A percentile compares a stretch with the other conserved stretches of the same genome.
Evolutionary conservation across 1,140 invertebrate species (phyloP).

Genomic region (Thereuonema tuberculata): DNA sequence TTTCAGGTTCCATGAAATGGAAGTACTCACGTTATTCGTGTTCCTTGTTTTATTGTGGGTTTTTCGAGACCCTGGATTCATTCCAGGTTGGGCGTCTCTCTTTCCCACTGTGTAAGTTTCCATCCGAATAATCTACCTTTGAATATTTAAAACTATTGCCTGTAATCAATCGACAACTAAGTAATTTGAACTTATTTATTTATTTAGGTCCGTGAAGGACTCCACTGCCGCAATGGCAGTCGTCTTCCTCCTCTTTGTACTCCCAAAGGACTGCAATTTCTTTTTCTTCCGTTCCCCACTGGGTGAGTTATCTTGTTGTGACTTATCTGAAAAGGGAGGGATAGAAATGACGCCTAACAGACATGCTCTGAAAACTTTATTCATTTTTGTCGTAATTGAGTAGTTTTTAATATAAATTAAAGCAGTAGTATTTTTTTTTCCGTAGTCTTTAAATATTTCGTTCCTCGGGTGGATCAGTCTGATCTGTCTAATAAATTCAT

Average conservation of each 20-base stretch:
- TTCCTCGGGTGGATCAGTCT: too few relatives aligned
- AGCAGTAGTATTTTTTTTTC: too few relatives aligned
- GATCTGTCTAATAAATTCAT: too few relatives aligned
- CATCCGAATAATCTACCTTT: background rate
- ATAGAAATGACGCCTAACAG: too few relatives aligned
- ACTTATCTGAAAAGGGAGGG: too few relatives aligned
- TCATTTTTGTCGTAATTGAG: too few relatives aligned
- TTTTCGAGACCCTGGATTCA: conserved; percentile 37
- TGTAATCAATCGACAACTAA: background rate
- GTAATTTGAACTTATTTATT: conserved; percentile 1
- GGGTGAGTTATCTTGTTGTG: background rate
- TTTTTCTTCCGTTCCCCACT: conserved; percentile 6
- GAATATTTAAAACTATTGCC: background rate
- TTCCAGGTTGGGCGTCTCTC: conserved; percentile 37
- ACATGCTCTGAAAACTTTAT: too few relatives aligned
- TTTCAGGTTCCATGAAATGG: conserved; percentile 37
- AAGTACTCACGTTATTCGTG: conserved; percentile 34
- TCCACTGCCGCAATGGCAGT: conserved; percentile 32
- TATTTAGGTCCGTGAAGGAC: conserved; percentile 34
- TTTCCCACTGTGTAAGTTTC: conserved; percentile 21
- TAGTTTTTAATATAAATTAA: too few relatives aligned
- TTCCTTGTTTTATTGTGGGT: conserved; percentile 41
- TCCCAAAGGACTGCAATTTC: conserved; percentile 18
- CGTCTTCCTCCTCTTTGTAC: conserved; percentile 31
- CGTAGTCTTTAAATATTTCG: too few relatives aligned